These are phyloP conservation scores for Corythaixoides concolor DNA, from an alignment of 2,113 vertebrate genomes.

Conservation along the genomic window DNA sequence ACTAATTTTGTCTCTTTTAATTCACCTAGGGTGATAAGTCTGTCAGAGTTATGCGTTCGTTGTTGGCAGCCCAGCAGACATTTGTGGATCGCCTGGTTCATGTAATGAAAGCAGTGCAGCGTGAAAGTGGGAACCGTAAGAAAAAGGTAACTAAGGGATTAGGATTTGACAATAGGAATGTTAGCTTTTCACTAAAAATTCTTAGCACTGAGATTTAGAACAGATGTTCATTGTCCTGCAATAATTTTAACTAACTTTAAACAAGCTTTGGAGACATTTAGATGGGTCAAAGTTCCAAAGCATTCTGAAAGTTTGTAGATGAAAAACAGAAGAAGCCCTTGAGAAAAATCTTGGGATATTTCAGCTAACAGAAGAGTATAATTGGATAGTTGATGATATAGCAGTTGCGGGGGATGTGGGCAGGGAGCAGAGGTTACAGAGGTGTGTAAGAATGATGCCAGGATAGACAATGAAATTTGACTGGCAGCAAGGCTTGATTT, in stretches of 20 bases:
- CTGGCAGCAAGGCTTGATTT: neutral
- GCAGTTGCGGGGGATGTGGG: accelerated
- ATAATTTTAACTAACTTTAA: neutral
- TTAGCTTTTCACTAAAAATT: neutral
- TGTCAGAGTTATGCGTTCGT: constrained; percentile 94
- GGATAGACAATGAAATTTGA: neutral
- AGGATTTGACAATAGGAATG: neutral
- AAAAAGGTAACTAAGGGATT: constrained; percentile 85
- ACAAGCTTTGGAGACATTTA: neutral
- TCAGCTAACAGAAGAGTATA: neutral
- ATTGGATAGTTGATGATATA: neutral
- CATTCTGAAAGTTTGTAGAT: neutral
- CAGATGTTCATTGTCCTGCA: neutral
- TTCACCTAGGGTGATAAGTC: constrained; percentile 90
- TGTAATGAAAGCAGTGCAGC: constrained; percentile 97
- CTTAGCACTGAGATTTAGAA: neutral
- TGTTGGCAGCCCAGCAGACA: constrained; percentile 93
- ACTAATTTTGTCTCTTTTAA: constrained; percentile 50
- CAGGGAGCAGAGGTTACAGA: neutral
- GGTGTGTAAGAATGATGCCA: neutral
- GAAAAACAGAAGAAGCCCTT: neutral
- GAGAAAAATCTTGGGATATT: neutral
- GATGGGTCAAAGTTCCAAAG: neutral
- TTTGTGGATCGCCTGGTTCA: constrained; percentile 96
- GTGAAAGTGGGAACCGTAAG: constrained; percentile 97